Evolutionary conservation across 2,113 vertebrate genomes (phyloP), one percentile per base, ranked within the genome.

Genomic region (Pseudorectes ferrugineus): DNA sequence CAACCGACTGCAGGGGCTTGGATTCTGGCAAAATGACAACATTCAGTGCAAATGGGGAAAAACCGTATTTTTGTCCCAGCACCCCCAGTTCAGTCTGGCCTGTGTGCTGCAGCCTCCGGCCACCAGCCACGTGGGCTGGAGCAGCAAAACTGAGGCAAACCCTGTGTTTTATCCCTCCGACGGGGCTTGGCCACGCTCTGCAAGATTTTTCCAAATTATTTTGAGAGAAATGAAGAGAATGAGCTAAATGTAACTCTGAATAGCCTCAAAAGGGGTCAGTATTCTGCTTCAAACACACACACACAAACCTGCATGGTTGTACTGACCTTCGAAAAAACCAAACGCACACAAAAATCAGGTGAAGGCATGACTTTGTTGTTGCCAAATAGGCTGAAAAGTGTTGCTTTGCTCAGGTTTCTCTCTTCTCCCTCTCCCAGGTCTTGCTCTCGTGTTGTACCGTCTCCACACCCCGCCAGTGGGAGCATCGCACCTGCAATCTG

Each of bases 401-500:
- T 19, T 0, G 4, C 54, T 86, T 68, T 12, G 3, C 45, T 55
- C 33, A 26, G 25, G 46, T 68, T 62, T 87, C 5, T 46, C 54
- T 92, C 33, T 49, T 42, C 42, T 85, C 16, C 51, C 26, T 82
- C 38, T 71, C 45, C 25, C 6, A 9, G 35, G 45, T 76, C 81
- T 72, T 29, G 48, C 29, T 68, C 18, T 49, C 1, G 0, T 23
- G 20, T 63, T 46, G 54, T 23, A 17, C 25, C 0, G 0, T 52
- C 55, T 73, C 55, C 2, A 2, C 26, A 21, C 73, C 36, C 49
- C 0, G 9, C 21, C 0, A 0, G 25, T 24, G 42, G 73, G 77
- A 80, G 31, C 73, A 43, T 61, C 0, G 0, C 28, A 12, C 59
- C 63, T 80, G 77, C 31, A 59, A 48, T 25, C 59, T 29, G 77